These are phyloP conservation scores for Drusus annulatus DNA, from an alignment of 1,140 invertebrate genomes.

Conservation along the genomic window DNA sequence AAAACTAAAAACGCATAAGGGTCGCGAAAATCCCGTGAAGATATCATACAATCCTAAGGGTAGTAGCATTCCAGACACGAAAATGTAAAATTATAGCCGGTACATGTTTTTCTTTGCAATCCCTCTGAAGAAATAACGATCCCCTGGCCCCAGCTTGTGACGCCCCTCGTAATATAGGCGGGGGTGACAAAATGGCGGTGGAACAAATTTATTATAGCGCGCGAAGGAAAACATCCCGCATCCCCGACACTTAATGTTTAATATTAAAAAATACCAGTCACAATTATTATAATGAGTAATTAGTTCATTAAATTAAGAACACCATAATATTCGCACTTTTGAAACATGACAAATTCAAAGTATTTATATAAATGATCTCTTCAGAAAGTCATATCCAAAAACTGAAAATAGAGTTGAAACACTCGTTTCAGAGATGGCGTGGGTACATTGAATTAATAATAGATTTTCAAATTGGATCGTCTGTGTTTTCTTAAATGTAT, in stretches of 20 bases:
- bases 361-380: too few species aligned
- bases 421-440: too few species aligned
- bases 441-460: too few species aligned
- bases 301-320: neutral
- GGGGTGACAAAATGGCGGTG: neutral
- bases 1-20: constrained; percentile 1
- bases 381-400: too few species aligned
- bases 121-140: constrained; percentile 20
- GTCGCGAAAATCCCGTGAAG: neutral
- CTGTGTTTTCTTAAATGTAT: too few species aligned
- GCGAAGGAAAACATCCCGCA: neutral
- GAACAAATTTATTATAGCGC: constrained; percentile 1
- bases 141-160: neutral
- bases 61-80: constrained; percentile 26
- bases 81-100: constrained; percentile 24
- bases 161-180: constrained; percentile 6
- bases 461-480: too few species aligned
- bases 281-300: constrained; percentile 16
- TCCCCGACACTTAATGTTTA: neutral
- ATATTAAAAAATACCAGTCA: neutral
- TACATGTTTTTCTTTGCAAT: constrained; percentile 29
- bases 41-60: neutral
- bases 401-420: too few species aligned
- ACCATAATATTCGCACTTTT: neutral
- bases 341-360: too few species aligned